Evolutionary conservation across 2,113 vertebrate genomes (phyloP).

Genomic region (Orcinus orca): DNA sequence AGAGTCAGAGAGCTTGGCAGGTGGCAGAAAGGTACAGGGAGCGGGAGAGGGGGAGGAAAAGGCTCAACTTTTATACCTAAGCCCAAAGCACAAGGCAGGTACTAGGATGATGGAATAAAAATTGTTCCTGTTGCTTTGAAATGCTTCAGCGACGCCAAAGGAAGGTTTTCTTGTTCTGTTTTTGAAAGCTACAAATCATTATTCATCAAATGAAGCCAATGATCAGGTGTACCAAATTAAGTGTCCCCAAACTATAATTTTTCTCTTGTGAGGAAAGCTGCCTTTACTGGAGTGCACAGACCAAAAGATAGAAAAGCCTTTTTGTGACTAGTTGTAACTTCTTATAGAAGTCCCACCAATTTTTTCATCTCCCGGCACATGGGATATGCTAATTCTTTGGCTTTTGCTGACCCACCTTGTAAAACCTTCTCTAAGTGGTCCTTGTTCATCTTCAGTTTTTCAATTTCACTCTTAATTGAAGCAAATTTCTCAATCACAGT

Average conservation of each 20-base stretch:
- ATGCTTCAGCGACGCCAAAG: neutral
- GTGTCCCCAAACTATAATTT: neutral
- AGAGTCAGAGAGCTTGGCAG: neutral
- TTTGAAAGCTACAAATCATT: neutral
- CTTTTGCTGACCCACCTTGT: conserved; percentile 83
- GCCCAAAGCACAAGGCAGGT: neutral
- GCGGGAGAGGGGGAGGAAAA: neutral
- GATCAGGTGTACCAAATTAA: neutral
- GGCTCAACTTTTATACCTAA: neutral
- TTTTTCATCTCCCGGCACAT: conserved; percentile 87
- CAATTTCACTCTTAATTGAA: conserved; percentile 89
- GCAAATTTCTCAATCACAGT: conserved; percentile 89
- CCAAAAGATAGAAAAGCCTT: neutral
- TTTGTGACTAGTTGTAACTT: neutral
- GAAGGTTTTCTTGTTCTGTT: too few species aligned
- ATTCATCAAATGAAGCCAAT: conserved; percentile 34
- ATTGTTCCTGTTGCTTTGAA: neutral
- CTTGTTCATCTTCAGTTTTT: conserved; percentile 85
- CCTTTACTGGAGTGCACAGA: neutral
- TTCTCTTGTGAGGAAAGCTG: neutral
- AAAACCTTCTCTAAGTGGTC: conserved; percentile 87
- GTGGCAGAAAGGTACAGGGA: neutral
- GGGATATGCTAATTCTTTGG: conserved; percentile 88
- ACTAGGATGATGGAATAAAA: neutral
- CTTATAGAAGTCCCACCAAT: conserved; percentile 90